Conservation (phyloP, 2,888 invertebrate species). For the Rhopalosiphum nymphaeae region DNA sequence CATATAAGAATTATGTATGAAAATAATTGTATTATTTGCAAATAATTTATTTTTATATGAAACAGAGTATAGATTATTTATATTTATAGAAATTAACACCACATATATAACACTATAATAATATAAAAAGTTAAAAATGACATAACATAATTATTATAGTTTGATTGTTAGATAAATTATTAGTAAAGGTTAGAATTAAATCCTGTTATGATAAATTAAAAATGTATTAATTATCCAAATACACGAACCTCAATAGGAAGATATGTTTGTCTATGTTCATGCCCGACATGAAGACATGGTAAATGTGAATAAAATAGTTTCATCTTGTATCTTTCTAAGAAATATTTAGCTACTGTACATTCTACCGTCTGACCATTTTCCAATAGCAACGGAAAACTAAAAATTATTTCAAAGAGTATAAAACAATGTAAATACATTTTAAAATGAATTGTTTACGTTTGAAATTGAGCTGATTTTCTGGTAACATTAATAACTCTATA, state of each 20-base stretch:
- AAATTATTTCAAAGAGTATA: constrained; percentile 63
- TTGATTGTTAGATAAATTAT: neutral
- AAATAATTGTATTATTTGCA: too few relatives aligned
- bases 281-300: constrained; percentile 99
- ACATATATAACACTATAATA: neutral
- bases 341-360: constrained; percentile 99
- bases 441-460: constrained; percentile 82
- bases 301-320: constrained; percentile 97
- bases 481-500: constrained; percentile 99
- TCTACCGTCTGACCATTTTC: constrained; percentile 99
- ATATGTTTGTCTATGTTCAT: constrained; percentile 99
- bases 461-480: constrained; percentile 98
- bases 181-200: neutral
- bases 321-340: constrained; percentile 99
- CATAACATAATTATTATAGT: neutral
- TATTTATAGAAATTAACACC: too few relatives aligned
- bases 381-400: constrained; percentile 95
- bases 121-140: neutral
- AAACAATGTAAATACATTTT: neutral
- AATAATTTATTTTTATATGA: too few relatives aligned
- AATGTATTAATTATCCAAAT: neutral
- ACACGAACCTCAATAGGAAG: constrained; percentile 87
- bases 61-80: too few relatives aligned
- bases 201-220: neutral
- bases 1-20: too few relatives aligned